Percentiles rank a stretch among this genome's conserved stretches.
Evolutionary conservation across 1,140 invertebrate genomes (phyloP).

Genomic region (Hylyphantes graminicola): DNA sequence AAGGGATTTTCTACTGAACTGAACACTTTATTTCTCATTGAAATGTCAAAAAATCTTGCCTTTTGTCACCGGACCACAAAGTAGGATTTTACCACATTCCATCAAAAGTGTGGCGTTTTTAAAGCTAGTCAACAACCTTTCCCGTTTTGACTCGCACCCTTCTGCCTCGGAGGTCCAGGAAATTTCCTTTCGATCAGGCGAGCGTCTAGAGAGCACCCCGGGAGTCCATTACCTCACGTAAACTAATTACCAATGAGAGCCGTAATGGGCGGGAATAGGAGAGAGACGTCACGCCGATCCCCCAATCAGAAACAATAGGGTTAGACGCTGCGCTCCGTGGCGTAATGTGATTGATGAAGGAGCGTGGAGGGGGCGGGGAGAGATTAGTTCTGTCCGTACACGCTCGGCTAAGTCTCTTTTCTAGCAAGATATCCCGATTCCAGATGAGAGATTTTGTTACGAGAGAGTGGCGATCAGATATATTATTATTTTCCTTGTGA

Average conservation of each 20-base stretch:
- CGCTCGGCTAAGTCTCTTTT: conserved; percentile 8
- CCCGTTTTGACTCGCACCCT: not conserved
- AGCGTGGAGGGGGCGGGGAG: conserved; percentile 12
- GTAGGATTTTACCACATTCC: too few species aligned
- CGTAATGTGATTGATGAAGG: conserved; percentile 44
- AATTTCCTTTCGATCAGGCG: conserved; percentile 5
- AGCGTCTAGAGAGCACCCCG: not conserved
- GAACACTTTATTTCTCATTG: too few species aligned
- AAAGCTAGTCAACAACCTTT: too few species aligned
- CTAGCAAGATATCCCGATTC: too few species aligned
- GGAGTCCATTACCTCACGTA: not conserved
- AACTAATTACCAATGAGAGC: conserved; percentile 14
- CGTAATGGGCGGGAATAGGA: not conserved
- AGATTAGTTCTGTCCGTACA: conserved; percentile 25
- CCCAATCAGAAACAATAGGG: conserved; percentile 44
- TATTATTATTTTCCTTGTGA: too few species aligned
- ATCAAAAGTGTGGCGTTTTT: too few species aligned
- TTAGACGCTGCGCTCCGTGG: conserved; percentile 23
- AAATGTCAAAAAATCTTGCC: too few species aligned
- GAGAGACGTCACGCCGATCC: conserved; percentile 3
- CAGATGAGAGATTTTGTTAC: too few species aligned
- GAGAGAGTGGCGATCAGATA: too few species aligned
- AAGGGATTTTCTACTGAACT: too few species aligned
- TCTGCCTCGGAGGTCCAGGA: not conserved
- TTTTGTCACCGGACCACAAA: too few species aligned